phyloP scores from a whole-genome alignment of 2,113 vertebrate genomes.

The Trematocara zebra region DNA sequence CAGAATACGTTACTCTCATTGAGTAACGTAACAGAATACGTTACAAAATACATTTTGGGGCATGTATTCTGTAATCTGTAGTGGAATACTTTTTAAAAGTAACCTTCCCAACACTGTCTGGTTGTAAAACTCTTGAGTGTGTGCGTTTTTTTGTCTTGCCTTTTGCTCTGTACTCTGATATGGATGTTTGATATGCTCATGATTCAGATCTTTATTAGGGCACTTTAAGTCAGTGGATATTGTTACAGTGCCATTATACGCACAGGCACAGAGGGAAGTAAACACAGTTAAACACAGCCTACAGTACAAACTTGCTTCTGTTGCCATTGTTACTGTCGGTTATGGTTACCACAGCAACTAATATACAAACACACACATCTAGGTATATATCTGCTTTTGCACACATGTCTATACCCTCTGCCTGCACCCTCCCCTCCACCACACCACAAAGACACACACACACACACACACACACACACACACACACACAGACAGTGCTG shows the following conservation, averaged over 20 bases:
- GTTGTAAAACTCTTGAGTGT: background rate
- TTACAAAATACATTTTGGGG: no score
- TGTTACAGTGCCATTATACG: background rate
- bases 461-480: background rate
- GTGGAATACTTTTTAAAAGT: no score
- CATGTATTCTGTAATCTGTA: no score
- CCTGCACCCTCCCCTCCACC: background rate
- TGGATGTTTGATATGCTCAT: background rate
- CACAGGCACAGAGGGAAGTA: background rate
- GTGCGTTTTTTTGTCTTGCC: background rate
- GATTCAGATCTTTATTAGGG: background rate
- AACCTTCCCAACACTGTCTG: no score
- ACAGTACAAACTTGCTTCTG: background rate
- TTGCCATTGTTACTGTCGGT: constrained; percentile 36
- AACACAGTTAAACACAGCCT: background rate
- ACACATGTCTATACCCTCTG: background rate
- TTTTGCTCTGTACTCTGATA: background rate
- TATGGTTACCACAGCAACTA: constrained; percentile 52
- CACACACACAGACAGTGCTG: background rate
- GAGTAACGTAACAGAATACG: no score
- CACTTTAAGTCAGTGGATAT: background rate
- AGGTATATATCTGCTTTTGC: constrained; percentile 19
- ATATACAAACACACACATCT: constrained; percentile 44
- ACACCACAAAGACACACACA: background rate
- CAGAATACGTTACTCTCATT: no score